Evolutionary conservation across 1,140 invertebrate genomes (phyloP).

Genomic region (Heliothis virescens): DNA sequence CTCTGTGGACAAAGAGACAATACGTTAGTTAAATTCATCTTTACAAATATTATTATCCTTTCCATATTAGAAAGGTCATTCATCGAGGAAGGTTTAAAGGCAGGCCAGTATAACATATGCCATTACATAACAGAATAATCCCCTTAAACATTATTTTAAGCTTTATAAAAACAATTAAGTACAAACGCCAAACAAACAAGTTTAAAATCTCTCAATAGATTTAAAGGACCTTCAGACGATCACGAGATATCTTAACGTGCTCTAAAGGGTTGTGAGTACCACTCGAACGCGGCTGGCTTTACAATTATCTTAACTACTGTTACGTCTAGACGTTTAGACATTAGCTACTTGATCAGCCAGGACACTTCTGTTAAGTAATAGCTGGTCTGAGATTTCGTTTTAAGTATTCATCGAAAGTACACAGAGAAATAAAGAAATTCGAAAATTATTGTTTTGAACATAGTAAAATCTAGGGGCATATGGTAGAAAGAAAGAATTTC

Average conservation of each 20-base stretch:
- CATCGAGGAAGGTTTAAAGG: too few relatives aligned
- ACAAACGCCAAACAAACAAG: constrained; percentile 16
- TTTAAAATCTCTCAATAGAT: constrained; percentile 39
- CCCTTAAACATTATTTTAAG: neutral
- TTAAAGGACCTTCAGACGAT: constrained; percentile 61
- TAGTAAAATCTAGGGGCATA: neutral
- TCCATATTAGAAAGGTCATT: too few relatives aligned
- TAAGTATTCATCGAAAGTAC: neutral
- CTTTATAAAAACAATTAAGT: neutral
- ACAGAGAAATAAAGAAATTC: neutral
- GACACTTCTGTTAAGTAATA: constrained; percentile 21
- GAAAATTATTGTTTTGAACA: neutral
- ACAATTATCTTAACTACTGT: constrained; percentile 73
- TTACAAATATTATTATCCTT: too few relatives aligned
- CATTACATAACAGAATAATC: neutral
- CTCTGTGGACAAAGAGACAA: constrained; percentile 76
- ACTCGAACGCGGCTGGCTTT: constrained; percentile 60
- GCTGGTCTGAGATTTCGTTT: neutral
- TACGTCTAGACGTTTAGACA: constrained; percentile 69
- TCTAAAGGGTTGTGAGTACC: constrained; percentile 76
- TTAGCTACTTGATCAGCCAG: constrained; percentile 58
- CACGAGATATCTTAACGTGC: constrained; percentile 64
- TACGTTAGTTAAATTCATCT: constrained; percentile 16
- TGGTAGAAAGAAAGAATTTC: neutral
- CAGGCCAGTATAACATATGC: too few relatives aligned